These are phyloP conservation scores for Cacoxenus indagator DNA, from an alignment of 2,888 invertebrate genomes.

Conservation along the genomic window DNA sequence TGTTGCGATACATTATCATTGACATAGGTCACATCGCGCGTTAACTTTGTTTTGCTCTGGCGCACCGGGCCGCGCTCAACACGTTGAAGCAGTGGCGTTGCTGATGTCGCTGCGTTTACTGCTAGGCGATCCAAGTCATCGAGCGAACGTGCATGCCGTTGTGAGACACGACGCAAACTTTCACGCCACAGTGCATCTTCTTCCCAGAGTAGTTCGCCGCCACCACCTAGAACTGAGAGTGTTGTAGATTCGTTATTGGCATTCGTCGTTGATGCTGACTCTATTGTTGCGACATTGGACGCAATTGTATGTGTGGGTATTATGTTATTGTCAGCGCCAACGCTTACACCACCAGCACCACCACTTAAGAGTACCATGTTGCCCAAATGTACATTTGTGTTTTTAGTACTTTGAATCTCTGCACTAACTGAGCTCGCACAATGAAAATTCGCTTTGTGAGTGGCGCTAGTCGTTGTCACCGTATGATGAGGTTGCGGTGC, in stretches of 20 bases:
- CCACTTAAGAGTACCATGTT: conserved; percentile 14
- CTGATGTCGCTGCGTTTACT: conserved; percentile 28
- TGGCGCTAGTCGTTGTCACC: conserved; percentile 46
- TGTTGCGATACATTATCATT: conserved; percentile 77
- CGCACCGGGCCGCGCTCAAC: conserved; percentile 32
- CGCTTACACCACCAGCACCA: neutral
- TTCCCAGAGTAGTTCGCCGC: conserved; percentile 86
- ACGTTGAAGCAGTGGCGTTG: conserved; percentile 33
- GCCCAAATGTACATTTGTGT: conserved; percentile 48
- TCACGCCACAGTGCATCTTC: conserved; percentile 87
- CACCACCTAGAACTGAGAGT: conserved; percentile 66
- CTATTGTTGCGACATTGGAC: neutral
- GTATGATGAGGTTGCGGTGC: conserved; percentile 39
- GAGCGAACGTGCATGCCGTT: conserved; percentile 85
- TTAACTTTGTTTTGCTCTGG: conserved; percentile 72
- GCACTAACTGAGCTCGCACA: conserved; percentile 30
- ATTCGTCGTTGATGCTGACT: neutral
- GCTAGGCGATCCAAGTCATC: conserved; percentile 81
- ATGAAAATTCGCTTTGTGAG: conserved; percentile 40
- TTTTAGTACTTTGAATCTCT: conserved; percentile 49
- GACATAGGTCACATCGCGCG: conserved; percentile 83
- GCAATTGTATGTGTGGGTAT: conserved; percentile 4
- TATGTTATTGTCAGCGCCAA: conserved; percentile 30
- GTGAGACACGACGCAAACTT: conserved; percentile 82
- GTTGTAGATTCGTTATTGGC: conserved; percentile 27